A percentile compares a stretch with the other conserved stretches of the same genome.
Conservation (phyloP, 2,888 invertebrate species). For the Drosophila peninsularis region DNA sequence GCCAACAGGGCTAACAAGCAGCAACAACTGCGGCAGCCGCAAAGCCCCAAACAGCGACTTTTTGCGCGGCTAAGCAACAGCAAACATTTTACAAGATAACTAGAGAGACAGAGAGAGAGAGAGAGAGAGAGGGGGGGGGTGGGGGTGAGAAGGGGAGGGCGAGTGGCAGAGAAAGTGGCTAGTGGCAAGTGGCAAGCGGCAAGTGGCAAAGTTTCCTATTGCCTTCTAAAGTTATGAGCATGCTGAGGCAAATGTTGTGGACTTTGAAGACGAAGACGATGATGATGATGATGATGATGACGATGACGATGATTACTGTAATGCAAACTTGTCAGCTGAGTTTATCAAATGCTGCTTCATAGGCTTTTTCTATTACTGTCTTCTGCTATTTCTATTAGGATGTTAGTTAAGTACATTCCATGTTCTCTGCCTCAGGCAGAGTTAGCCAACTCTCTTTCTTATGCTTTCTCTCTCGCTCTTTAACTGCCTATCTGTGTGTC, state of each 20-base stretch:
- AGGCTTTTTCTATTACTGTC: neutral
- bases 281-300: neutral
- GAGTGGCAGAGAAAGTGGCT: conserved; percentile 26
- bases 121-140: neutral
- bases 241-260: conserved; percentile 24
- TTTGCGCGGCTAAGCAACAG: conserved; percentile 41
- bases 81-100: conserved; percentile 53
- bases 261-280: conserved; percentile 55
- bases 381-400: neutral
- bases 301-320: conserved; percentile 47
- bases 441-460: neutral
- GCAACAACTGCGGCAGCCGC: conserved; percentile 9
- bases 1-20: conserved; percentile 21
- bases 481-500: neutral
- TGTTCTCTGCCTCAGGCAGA: neutral
- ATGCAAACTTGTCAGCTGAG: conserved; percentile 19
- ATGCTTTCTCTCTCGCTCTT: neutral
- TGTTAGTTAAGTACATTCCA: neutral
- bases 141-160: too few species aligned
- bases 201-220: conserved; percentile 20
- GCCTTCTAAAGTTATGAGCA: conserved; percentile 27
- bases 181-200: conserved; percentile 32
- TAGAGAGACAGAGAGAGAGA: too few species aligned
- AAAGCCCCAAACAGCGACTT: conserved; percentile 30
- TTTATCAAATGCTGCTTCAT: conserved; percentile 34